Evolutionary conservation across 2,797 vertebrate genomes (phyloP), one percentile per base, ranked within the genome.

Genomic region (Epinephelus awoara): DNA sequence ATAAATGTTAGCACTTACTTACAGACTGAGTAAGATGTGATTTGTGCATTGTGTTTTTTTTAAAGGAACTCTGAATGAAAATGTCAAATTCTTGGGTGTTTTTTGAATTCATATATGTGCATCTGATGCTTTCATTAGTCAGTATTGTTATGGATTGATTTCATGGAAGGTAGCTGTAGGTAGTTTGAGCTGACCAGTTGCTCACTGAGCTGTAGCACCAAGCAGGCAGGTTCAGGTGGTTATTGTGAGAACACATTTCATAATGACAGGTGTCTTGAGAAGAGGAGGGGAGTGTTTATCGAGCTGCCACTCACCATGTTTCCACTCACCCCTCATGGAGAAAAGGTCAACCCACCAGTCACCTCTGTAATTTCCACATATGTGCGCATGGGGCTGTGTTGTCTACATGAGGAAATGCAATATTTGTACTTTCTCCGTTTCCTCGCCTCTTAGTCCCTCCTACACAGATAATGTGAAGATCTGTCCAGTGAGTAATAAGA

Each of bases 251-350:
- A 75, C 6, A 34, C 27, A 34, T 84, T 79, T 79, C 25, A 74
- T 47, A 0, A n/a, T 80, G 78, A 68, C 85, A 79, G 75, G 14
- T 72, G 77, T 84, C 67, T 63, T 21, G 51, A 72, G 42, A 68
- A 73, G 73, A 18, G 58, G 15, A 63, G 50, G 55, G 46, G 73
- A 58, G 64, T 75, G 63, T 85, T 88, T 81, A 87, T 84, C 82
- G 82, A 85, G 78, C 80, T 83, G 84, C 75, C 81, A 75, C 79
- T 89, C 62, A 55, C 42, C 55, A 14, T 9, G 66, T 82, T 88
- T 88, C 76, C 65, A 82, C 61, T 85, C 70, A 15, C 11, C 63
- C 42, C 51, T 25, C 1, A 8, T 64, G 38, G 3, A 66, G 21
- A 57, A 81, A 84, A 72, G 59, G 38, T 70, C 40, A 77, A 67